Base-by-base conservation (phyloP, 1,140 invertebrate genomes). In the Bombus huntii region DNA sequence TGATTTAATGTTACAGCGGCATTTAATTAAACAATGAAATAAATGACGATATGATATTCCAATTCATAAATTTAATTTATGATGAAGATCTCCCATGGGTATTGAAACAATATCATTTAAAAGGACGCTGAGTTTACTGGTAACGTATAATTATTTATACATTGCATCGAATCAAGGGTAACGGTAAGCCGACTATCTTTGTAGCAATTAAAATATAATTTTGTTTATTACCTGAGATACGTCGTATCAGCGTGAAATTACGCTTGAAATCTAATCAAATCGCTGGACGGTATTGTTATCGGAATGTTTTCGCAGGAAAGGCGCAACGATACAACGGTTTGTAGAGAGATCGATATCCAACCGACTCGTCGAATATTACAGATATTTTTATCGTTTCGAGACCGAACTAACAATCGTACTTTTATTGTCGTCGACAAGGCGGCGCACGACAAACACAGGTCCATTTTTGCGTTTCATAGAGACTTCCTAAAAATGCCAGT, bases 401-500 rank as follows among this genome's bases (percentile, higher is more conserved):
- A 70, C 37, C 37, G 15, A 31, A 18, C 15, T 8, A 10, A 25
- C 6, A 12, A 62, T 18, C 22, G 44, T n/a, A 22, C 39, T 25
- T 78, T 66, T 39, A 65, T 42, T 28, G 34, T 22, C 28, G 47
- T 10, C 28, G n/a, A 31, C n/a, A 28, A 47, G 12, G 25, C 22
- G 25, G 3, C 25, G 47, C 8, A 6, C n/a, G 34, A 53, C 65
- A 80, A n/a, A 15, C 22, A 47, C 31, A 22, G 31, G 13, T 0
- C 5, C 22, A 22, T 53, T 79, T 79, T 37, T 18, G n/a, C 25
- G 66, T 22, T 80, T 80, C 65, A 34, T 15, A 66, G 37, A 15
- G 22, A 70, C 44, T 57, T 39, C 18, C 66, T 80, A 57, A 37
- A 70, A 80, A 70, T 18, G 34, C 22, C 59, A 44, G 65, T 80